phyloP scores from a whole-genome alignment of 1,140 invertebrate genomes.

The Bombus turneri region DNA sequence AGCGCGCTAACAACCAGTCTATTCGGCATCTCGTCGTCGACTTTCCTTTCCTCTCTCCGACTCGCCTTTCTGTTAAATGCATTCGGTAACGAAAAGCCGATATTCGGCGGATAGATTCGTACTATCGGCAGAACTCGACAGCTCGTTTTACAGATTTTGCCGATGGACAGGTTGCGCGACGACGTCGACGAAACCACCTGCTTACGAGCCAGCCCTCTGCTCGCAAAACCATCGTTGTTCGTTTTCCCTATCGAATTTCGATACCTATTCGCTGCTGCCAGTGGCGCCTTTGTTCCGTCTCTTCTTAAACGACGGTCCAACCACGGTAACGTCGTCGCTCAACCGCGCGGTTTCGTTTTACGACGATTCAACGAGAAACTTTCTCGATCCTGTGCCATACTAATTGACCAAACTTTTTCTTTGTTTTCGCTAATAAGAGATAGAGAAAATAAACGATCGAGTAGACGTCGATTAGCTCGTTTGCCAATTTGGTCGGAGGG shows the following conservation, averaged over 20 bases:
- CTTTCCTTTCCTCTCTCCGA: too few relatives aligned
- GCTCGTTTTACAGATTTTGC: background rate
- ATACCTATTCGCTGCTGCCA: background rate
- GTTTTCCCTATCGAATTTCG: conserved; percentile 15
- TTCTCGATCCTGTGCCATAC: background rate
- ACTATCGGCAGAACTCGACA: background rate
- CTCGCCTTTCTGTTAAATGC: background rate
- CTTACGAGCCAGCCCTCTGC: background rate
- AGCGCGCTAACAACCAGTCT: background rate
- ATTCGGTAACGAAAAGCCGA: conserved; percentile 41
- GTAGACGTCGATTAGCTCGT: too few relatives aligned
- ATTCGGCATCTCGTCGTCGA: background rate
- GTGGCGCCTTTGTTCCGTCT: background rate
- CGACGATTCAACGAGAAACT: background rate
- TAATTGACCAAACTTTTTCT: background rate
- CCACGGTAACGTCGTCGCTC: background rate
- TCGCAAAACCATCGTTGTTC: background rate
- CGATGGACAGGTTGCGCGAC: background rate
- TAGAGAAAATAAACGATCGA: background rate
- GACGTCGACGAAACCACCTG: background rate
- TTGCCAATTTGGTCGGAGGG: too few relatives aligned
- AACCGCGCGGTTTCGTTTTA: background rate
- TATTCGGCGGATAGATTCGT: conserved; percentile 6
- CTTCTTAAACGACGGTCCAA: background rate
- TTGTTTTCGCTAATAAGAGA: background rate